Base-by-base conservation (phyloP, 2,888 invertebrate genomes). In the Itoplectis maculator region DNA sequence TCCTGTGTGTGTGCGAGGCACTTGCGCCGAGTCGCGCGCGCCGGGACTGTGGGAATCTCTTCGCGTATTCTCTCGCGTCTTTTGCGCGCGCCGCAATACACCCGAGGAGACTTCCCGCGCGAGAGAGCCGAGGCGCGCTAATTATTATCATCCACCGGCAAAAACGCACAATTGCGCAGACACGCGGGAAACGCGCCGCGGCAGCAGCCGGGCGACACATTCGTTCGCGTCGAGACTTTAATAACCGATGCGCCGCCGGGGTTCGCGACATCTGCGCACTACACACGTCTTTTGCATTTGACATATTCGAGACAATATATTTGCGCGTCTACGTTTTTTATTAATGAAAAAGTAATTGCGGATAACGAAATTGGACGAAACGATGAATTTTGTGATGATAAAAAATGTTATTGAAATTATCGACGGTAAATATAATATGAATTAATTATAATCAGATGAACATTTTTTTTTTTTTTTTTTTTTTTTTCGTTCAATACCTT, bases 401-500 rank as follows among this genome's bases (percentile, higher is more conserved):
- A 45, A 13, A 45, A 45, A 45, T 3, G 3, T 13, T 45, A 5
- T 29, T 29, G 5, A 29, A 29, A 29, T 29, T 5, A 29, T 5
- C 29, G 5, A 29, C 2, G 3, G 29, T 29, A 29, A 45, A 45
- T 4, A 45, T 11, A 45, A 45, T 4, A 42, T 6, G 8, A 42
- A 42, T 11, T 42, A 42, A 11, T 13, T 42, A 9, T 11, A 42
- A 42, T 8, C 42, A 42, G 42, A 42, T 8, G 42, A 42, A 11
- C 13, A 42, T 42, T 2, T 8, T 42, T 42, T 42, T 42, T 42
- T 42, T 2, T 42, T 49, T 15, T 51, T 75, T 20, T 56, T 63
- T 29, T 29, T 18, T 18, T 47, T 73, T 51, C 20, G 23, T 42
- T 59, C 40, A 70, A 95, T 96, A 98, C 98, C 98, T 96, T 97